Evolutionary conservation across 2,113 vertebrate species (phyloP), one percentile per base, ranked within the genome.

Genomic region (Verasper variegatus): DNA sequence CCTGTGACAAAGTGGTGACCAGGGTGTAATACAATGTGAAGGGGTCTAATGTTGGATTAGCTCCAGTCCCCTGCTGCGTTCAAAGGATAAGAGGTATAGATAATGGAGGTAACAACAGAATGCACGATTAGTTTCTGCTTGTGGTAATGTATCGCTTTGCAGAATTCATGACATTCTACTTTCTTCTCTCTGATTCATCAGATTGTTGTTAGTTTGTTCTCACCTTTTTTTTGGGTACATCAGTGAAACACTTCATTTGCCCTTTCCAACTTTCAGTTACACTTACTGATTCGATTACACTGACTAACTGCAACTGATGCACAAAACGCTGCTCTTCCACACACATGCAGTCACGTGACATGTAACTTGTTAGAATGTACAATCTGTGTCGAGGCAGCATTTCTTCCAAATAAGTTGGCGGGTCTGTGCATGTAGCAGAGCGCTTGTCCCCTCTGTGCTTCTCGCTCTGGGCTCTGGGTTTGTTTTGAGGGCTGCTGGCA

Each of bases 401-500:
- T 23, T 12, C 27, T 42, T 80, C 40, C 61, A 45, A 10, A 42
- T 27, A 52, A 83, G 63, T 23, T 26, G 10, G 40, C 10, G 35
- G 9, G 10, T 63, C 17, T 1, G 11, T 61, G 8, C 35, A 35
- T 45, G 40, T n/a, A n/a, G 64, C 76, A 58, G 37, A 75, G 21
- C 2, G 3, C 52, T 45, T 35, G 54, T 35, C 68, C 73, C 59
- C 54, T 64, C 21, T 0, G 3, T n/a, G 60, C 47, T 37, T 85
- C 55, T 80, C 17, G 45, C 68, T 79, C 24, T 23, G 12, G 79
- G 70, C 75, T 69, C 15, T 64, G 68, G 69, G 80, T 74, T 71
- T 74, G 64, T 72, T 85, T 68, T 8, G 56, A 74, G 79, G 65
- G 69, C 73, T 59, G 26, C 76, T 77, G 74, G 79, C 74, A 60